Conservation (phyloP, 2,113 vertebrate species). For the Peucedramus taeniatus region DNA sequence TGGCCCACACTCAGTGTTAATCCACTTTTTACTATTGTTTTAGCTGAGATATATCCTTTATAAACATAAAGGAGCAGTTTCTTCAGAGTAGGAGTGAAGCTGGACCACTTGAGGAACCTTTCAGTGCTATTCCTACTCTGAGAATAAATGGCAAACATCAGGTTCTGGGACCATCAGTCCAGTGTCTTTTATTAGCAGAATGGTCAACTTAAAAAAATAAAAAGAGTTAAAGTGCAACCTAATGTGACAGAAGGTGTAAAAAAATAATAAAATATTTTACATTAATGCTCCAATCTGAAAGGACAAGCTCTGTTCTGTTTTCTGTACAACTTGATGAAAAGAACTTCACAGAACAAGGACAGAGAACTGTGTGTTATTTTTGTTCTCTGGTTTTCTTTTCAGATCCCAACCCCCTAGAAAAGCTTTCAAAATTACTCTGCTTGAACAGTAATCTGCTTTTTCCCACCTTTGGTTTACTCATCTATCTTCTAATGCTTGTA, state of each 20-base stretch:
- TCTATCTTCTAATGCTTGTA: neutral
- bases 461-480: neutral
- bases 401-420: neutral
- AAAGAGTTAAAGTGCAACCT: neutral
- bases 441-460: neutral
- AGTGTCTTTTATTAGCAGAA: neutral
- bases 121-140: neutral
- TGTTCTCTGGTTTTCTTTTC: neutral
- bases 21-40: neutral
- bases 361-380: neutral
- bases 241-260: neutral
- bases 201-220: neutral
- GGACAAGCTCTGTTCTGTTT: neutral
- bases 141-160: neutral
- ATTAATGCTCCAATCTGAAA: neutral
- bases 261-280: neutral
- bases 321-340: neutral
- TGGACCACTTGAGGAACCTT: neutral
- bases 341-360: neutral
- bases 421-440: neutral
- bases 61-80: neutral
- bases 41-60: neutral
- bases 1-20: neutral
- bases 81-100: neutral
- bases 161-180: neutral